Evolutionary conservation across 2,888 invertebrate genomes (phyloP), one percentile per base, ranked within the genome.

Genomic region (Lepidochrysops patricia): DNA sequence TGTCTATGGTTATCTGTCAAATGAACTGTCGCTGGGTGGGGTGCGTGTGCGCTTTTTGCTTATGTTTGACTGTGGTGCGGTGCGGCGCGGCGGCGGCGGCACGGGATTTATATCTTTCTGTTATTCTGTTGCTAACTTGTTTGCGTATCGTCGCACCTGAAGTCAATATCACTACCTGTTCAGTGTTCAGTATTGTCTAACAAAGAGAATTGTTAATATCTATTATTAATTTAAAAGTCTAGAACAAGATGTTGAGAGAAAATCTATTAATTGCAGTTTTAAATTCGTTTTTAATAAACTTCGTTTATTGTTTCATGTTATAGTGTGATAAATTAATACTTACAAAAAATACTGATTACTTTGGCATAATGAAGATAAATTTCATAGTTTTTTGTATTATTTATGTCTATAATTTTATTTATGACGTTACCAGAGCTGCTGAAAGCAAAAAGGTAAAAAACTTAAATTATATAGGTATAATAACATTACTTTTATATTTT

Each of bases 61-160:
- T 72, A 73, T 76, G 72, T 74, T 70, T 66, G 70, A 68, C 68
- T 73, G 70, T 74, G 70, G 37, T 4, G 2, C 52, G 43, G 43
- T 43, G 43, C 43, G 43, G 43, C 19, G 9, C 43, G 43, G 43
- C 19, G 19, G 43, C 27, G 26, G 52, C 76, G 74, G 72, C 69
- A 68, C 70, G 67, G 67, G 68, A 74, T 79, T 77, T 82, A 80
- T 79, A 80, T 80, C 76, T 84, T 77, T 80, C 77, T 80, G 81
- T 82, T 87, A 86, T 82, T 87, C 82, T 73, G 80, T 79, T 79
- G 77, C 74, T 76, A 76, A 79, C 81, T 76, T 79, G 76, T 76
- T 73, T 73, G 75, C 64, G 76, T 79, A 77, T 80, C 84, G 84
- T 78, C 74, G 75, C 73, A 68, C 68, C 69, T 65, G 70, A 68